These are phyloP conservation scores for Chamaetylas fuelleborni DNA, from an alignment of 2,113 vertebrate species.

Conservation along the genomic window DNA sequence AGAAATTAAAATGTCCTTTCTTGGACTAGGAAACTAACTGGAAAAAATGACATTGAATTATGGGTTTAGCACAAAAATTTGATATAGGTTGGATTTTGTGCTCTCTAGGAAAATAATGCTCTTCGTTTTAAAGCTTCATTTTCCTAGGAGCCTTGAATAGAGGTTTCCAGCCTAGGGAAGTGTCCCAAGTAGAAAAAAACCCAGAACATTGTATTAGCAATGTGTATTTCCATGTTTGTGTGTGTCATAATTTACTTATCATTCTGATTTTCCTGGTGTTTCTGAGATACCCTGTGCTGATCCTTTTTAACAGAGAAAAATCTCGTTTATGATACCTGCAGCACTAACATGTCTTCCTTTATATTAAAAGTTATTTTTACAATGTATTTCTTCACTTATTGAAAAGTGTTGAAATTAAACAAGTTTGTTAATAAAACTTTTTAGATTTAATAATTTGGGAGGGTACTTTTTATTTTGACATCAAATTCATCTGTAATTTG, in stretches of 20 bases:
- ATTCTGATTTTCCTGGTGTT: neutral
- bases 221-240: neutral
- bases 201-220: neutral
- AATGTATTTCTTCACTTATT: rapidly evolving
- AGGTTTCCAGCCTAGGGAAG: neutral
- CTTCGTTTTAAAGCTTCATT: neutral
- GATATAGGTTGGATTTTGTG: neutral
- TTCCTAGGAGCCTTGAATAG: neutral
- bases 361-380: neutral
- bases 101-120: neutral
- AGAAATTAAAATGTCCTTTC: neutral
- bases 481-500: neutral
- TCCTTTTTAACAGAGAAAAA: neutral
- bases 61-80: neutral
- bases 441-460: neutral
- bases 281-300: neutral
- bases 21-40: neutral
- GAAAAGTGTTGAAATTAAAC: neutral
- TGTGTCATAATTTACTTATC: neutral
- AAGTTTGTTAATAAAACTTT: neutral
- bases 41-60: neutral
- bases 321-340: neutral
- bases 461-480: neutral
- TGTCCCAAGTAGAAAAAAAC: neutral
- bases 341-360: rapidly evolving